A percentile compares a stretch with the other conserved stretches of the same genome.
Conservation (phyloP, 2,113 vertebrate genomes). For the Larimichthys polyactis region DNA sequence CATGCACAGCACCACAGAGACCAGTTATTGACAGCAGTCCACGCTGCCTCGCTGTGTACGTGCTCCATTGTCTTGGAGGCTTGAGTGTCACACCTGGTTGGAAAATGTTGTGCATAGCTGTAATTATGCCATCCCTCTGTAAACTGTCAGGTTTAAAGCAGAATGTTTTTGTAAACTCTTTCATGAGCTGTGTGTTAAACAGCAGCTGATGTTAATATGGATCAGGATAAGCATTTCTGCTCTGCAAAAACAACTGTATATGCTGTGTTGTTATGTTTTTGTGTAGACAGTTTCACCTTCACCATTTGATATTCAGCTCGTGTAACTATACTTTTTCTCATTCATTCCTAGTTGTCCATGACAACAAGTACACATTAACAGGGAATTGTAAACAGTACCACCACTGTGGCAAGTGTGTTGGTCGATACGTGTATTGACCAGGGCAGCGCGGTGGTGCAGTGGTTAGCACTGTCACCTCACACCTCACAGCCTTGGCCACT, state of each 20-base stretch:
- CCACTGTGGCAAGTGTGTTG: background rate
- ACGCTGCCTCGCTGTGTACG: background rate
- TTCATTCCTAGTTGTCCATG: background rate
- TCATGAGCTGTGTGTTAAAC: background rate
- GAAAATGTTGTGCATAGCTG: background rate
- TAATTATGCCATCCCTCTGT: background rate
- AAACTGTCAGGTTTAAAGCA: slow-evolving; percentile 1
- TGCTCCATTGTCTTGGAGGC: background rate
- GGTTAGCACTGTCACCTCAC: no score
- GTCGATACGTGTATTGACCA: background rate
- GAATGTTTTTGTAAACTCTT: slow-evolving; percentile 8
- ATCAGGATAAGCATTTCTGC: background rate
- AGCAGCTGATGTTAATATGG: slow-evolving; percentile 1
- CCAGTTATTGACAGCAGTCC: background rate
- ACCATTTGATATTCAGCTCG: background rate
- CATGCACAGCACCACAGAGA: background rate
- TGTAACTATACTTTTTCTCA: background rate
- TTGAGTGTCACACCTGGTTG: slow-evolving; percentile 9
- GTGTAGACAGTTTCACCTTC: background rate
- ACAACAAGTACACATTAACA: background rate
- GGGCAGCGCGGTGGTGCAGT: no score
- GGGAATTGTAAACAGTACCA: background rate
- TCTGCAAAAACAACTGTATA: slow-evolving; percentile 2
- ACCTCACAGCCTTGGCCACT: no score
- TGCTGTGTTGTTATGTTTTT: background rate